phyloP scores from a whole-genome alignment of 2,888 invertebrate species.

The Clivina fossor region DNA sequence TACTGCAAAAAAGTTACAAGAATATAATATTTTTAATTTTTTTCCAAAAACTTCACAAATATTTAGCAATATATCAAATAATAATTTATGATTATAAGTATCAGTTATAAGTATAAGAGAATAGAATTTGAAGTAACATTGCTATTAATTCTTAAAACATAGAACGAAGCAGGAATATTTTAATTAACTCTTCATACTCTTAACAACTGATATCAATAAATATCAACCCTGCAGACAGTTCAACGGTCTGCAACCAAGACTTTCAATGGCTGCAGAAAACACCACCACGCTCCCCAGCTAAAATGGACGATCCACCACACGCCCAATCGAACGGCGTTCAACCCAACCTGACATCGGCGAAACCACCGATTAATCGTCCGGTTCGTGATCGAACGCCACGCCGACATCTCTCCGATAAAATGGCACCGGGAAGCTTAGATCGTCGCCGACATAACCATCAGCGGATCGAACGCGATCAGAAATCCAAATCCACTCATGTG shows the following conservation, averaged over 20 bases:
- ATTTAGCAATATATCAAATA: no score
- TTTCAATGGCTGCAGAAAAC: slow-evolving; percentile 66
- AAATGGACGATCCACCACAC: slow-evolving; percentile 46
- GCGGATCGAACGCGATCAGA: slow-evolving; percentile 65
- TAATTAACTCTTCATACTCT: no score
- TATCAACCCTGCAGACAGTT: slow-evolving; percentile 55
- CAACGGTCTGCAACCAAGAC: slow-evolving; percentile 66
- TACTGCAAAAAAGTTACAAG: no score
- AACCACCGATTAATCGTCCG: slow-evolving; percentile 47
- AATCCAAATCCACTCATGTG: slow-evolving; percentile 63
- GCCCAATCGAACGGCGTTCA: slow-evolving; percentile 38
- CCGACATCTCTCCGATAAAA: slow-evolving; percentile 48
- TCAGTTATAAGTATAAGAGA: no score
- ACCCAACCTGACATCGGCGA: no score
- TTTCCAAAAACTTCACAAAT: no score
- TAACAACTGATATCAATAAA: no score
- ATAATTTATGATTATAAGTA: no score
- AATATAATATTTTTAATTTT: no score
- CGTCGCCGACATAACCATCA: slow-evolving; percentile 57
- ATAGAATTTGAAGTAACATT: no score
- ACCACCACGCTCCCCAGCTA: slow-evolving; percentile 37
- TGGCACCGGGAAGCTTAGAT: slow-evolving; percentile 58
- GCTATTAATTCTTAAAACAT: no score
- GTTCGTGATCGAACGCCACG: slow-evolving; percentile 45
- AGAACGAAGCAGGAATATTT: no score